Percentiles rank a stretch among this genome's conserved stretches.
phyloP scores from a whole-genome alignment of 2,113 vertebrate species.

The Hyla sarda region DNA sequence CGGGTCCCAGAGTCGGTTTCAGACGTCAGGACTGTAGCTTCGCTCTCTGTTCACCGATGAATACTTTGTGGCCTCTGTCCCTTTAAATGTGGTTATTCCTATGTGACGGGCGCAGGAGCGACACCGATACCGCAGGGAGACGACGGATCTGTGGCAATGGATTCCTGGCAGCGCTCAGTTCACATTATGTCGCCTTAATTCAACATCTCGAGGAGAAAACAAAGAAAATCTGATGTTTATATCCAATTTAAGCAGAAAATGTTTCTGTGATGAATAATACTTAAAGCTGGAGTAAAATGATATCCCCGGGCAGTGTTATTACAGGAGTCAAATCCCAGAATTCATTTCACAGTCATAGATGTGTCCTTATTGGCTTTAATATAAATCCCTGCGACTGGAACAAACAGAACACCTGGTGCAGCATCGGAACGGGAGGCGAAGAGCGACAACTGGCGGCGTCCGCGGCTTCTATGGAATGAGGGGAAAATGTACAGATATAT shows the following conservation, averaged over 20 bases:
- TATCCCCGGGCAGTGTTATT: not conserved
- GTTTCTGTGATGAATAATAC: constrained; percentile 12
- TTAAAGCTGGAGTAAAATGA: constrained; percentile 12
- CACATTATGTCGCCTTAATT: not conserved
- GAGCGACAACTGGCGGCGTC: not conserved
- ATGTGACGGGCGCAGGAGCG: not conserved
- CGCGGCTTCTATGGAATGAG: not conserved
- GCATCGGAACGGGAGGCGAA: not conserved
- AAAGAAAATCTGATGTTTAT: constrained; percentile 10
- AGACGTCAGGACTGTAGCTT: too few relatives aligned
- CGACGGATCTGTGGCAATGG: not conserved
- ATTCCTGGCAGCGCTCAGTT: not conserved
- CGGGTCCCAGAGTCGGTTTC: too few relatives aligned
- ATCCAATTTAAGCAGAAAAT: constrained; percentile 6
- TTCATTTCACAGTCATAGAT: constrained; percentile 32
- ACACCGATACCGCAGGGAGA: not conserved
- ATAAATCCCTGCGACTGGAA: constrained; percentile 8
- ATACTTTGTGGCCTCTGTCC: not conserved
- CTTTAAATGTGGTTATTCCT: not conserved
- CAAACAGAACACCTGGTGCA: not conserved
- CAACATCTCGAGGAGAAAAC: not conserved
- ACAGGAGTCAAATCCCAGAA: constrained; percentile 18
- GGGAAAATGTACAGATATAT: too few relatives aligned
- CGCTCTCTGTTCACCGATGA: too few relatives aligned
- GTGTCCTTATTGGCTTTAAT: not conserved